Evolutionary conservation across 2,113 vertebrate species (phyloP).

Genomic region (Phoenicopterus ruber): DNA sequence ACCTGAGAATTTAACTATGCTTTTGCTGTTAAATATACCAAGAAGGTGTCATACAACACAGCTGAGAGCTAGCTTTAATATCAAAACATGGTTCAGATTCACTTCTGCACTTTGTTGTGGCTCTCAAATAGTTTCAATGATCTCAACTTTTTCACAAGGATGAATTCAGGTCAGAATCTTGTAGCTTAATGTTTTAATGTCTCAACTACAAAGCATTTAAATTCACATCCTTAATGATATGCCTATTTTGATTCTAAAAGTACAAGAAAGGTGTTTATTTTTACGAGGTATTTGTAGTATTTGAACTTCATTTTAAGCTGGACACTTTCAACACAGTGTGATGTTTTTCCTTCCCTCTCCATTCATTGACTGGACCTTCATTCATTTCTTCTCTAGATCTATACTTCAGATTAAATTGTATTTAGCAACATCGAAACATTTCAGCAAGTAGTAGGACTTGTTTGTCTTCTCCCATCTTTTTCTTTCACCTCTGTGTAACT

Average conservation of each 20-base stretch:
- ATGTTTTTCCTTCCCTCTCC: neutral
- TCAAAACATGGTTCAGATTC: neutral
- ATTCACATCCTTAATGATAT: neutral
- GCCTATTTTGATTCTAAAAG: neutral
- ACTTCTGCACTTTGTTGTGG: neutral
- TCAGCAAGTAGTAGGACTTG: neutral
- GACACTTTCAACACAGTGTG: neutral
- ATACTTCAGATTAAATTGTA: neutral
- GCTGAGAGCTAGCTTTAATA: neutral
- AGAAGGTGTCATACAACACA: neutral
- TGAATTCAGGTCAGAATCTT: neutral
- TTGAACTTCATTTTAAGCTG: neutral
- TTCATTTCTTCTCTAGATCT: neutral
- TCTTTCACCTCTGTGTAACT: neutral
- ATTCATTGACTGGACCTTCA: neutral
- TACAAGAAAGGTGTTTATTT: neutral
- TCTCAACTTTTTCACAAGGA: neutral
- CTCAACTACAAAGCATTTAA: neutral
- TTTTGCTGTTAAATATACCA: neutral
- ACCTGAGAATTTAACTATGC: neutral
- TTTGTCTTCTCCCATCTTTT: slow-evolving; percentile 2
- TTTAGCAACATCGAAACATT: neutral
- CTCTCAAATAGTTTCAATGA: neutral
- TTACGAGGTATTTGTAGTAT: neutral
- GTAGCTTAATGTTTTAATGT: neutral